Evolutionary conservation across 2,113 vertebrate species (phyloP).

Genomic region (Hepsetus odoe): DNA sequence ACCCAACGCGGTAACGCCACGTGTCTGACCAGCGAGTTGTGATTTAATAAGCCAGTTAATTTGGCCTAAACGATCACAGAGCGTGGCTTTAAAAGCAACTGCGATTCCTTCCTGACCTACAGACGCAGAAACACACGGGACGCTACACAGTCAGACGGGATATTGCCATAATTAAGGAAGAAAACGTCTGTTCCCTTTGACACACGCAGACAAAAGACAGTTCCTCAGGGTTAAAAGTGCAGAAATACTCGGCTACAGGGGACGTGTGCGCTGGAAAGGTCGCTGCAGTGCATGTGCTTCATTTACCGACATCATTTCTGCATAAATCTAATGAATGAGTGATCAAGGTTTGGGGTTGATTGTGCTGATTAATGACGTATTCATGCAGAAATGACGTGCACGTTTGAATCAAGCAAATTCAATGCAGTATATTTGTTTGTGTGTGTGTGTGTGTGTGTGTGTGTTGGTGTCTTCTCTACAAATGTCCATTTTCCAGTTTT

Average conservation of each 20-base stretch:
- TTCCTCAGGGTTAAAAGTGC: constrained; percentile 69
- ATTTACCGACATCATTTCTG: background rate
- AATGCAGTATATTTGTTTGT: background rate
- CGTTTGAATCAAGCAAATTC: too few relatives aligned
- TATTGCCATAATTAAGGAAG: constrained; percentile 56
- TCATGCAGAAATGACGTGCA: too few relatives aligned
- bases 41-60: background rate
- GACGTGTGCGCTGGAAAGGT: background rate
- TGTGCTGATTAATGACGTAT: background rate
- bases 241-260: constrained; percentile 57
- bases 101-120: background rate
- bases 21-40: too few relatives aligned
- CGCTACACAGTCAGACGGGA: constrained; percentile 21
- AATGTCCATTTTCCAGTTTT: constrained; percentile 64
- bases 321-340: too few relatives aligned
- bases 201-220: constrained; percentile 58
- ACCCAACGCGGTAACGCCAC: too few relatives aligned
- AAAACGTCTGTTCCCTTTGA: constrained; percentile 43
- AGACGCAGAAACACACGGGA: constrained; percentile 16
- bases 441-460: background rate
- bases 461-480: background rate
- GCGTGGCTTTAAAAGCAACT: background rate
- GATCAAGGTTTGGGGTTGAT: too few relatives aligned
- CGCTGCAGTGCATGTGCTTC: background rate
- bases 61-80: constrained; percentile 4